phyloP scores from a whole-genome alignment of 2,888 invertebrate genomes.

The Thymelicus sylvestris region DNA sequence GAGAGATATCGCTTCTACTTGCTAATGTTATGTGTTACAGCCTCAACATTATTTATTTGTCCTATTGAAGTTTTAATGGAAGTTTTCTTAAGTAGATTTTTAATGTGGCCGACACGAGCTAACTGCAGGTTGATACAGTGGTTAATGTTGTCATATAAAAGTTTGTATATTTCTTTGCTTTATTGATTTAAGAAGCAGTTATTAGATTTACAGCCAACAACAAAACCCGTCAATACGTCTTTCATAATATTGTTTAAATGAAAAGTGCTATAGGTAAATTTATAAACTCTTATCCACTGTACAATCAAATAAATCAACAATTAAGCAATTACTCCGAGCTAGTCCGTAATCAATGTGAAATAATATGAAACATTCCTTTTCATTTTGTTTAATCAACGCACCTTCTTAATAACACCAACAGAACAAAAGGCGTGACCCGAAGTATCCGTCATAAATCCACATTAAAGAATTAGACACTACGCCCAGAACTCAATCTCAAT shows the following conservation, averaged over 20 bases:
- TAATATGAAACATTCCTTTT: slow-evolving; percentile 49
- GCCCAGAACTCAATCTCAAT: slow-evolving; percentile 71
- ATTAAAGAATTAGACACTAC: slow-evolving; percentile 74
- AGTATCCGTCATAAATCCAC: slow-evolving; percentile 69
- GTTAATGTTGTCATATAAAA: too few species aligned
- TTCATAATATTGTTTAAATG: too few species aligned
- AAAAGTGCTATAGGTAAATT: not conserved
- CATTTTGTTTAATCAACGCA: slow-evolving; percentile 39
- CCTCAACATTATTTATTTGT: too few species aligned
- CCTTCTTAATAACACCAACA: slow-evolving; percentile 39
- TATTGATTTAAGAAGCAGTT: too few species aligned
- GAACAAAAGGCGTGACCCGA: slow-evolving; percentile 72
- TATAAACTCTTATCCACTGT: not conserved
- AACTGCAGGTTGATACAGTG: too few species aligned
- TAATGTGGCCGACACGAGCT: too few species aligned
- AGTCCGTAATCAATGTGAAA: slow-evolving; percentile 40
- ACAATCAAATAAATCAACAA: slow-evolving; percentile 25
- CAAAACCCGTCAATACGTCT: too few species aligned
- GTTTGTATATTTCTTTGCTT: too few species aligned
- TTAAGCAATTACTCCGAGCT: slow-evolving; percentile 27
- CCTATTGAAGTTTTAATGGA: too few species aligned
- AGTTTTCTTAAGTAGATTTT: too few species aligned
- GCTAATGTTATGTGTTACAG: not conserved
- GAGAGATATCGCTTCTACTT: not conserved
- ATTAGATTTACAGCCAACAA: too few species aligned